A percentile compares a stretch with the other conserved stretches of the same genome.
Conservation (phyloP, 2,797 vertebrate species). For the Artibeus lituratus region DNA sequence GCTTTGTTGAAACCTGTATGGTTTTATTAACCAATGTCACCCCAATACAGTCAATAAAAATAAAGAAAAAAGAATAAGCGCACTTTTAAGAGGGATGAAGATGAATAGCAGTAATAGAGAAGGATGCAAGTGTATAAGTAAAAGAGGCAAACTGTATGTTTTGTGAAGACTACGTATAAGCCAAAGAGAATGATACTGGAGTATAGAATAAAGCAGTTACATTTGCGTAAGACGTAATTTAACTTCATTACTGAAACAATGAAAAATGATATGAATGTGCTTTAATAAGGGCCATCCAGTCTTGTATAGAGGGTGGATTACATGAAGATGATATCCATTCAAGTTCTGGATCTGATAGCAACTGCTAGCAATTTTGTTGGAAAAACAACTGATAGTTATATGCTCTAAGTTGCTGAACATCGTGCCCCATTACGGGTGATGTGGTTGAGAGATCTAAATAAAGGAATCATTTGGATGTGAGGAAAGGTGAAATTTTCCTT, state of each 20-base stretch:
- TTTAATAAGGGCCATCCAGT: background rate
- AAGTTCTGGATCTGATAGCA: background rate
- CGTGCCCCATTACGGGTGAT: background rate
- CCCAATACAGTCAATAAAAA: background rate
- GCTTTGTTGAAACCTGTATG: background rate
- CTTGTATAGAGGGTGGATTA: background rate
- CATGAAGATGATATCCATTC: background rate
- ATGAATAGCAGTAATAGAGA: background rate
- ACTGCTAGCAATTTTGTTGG: background rate
- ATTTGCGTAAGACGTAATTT: background rate
- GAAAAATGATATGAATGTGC: background rate
- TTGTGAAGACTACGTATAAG: background rate
- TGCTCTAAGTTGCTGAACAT: background rate
- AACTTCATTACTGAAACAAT: background rate
- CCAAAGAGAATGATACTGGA: background rate
- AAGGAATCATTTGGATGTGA: background rate
- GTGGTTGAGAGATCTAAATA: background rate
- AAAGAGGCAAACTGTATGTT: background rate
- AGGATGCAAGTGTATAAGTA: background rate
- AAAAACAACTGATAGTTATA: background rate
- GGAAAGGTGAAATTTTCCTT: background rate
- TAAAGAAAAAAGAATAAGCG: background rate
- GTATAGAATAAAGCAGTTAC: background rate
- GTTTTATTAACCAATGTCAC: background rate
- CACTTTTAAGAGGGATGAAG: background rate